These are phyloP conservation scores for Pelochelys cantorii DNA, from an alignment of 2,797 vertebrate species.

Conservation along the genomic window DNA sequence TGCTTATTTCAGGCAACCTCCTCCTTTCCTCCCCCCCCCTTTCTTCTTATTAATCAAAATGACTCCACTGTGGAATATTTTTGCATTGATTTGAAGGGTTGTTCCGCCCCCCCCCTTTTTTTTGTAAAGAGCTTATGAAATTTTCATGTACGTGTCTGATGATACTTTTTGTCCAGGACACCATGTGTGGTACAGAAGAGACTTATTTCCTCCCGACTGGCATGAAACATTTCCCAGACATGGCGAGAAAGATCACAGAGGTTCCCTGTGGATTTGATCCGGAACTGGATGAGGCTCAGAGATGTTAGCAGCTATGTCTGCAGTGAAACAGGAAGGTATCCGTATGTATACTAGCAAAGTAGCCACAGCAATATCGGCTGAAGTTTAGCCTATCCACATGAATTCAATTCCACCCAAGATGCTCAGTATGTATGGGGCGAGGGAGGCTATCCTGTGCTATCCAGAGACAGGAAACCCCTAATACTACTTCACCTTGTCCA, in stretches of 20 bases:
- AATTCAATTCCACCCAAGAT: background rate
- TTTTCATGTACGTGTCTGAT: slow-evolving; percentile 62
- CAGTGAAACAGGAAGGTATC: background rate
- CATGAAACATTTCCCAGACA: background rate
- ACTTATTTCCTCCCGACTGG: background rate
- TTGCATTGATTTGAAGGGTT: slow-evolving; percentile 78
- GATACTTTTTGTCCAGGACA: slow-evolving; percentile 35
- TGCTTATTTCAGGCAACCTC: slow-evolving; percentile 80
- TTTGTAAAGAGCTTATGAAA: slow-evolving; percentile 67
- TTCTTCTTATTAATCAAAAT: slow-evolving; percentile 75
- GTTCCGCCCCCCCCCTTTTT: background rate
- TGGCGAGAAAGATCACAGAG: accelerated
- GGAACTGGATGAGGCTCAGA: background rate
- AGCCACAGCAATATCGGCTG: too few relatives aligned
- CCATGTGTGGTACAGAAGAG: background rate
- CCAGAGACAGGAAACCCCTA: background rate
- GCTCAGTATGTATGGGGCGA: background rate
- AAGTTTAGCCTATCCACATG: background rate
- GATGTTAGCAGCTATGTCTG: background rate
- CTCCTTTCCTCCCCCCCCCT: background rate
- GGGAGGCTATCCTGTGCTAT: background rate
- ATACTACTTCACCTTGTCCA: background rate
- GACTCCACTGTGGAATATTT: slow-evolving; percentile 76
- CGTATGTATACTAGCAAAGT: background rate
- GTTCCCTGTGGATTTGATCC: background rate